Base-by-base conservation (phyloP, 1,140 invertebrate species). In the Drosophila pseudoananassae region DNA sequence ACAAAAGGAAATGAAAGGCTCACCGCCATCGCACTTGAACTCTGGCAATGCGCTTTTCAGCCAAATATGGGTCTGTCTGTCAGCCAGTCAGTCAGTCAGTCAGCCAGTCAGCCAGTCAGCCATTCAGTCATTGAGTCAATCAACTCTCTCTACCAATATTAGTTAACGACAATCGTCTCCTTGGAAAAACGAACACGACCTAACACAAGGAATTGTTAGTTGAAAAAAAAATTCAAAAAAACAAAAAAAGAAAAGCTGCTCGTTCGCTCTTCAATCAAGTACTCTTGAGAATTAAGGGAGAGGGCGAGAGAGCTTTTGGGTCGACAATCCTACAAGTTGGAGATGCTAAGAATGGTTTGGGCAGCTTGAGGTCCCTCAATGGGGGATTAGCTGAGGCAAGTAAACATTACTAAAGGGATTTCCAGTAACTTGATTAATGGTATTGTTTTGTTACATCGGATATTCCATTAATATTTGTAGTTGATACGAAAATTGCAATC, bases 171-270 rank as follows among this genome's bases (percentile, higher is more conserved):
- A 38, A 25, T 49, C 43, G 50, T 40, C 25, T 33, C 33, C 63
- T 56, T 69, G 40, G 27, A 36, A 54, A 47, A 43, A 23, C 57
- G 66, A 78, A 79, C 82, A 43, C 82, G 82, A 87, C 82, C 82
- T 87, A 88, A 82, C 82, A 63, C 83, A 87, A 87, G 65, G 33
- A 55, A 69, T 76, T 69, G 63, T 58, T 68, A 52, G 73, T 76
- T 76, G 25, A 47, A 66, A 61, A 45, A 75, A 87, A 85, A 43
- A 43, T 15, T 14, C 1, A 12, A 40, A 10, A 43, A 43, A 15
- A 15, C 17, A 0, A 43, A 43, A 43, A 15, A 43, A 59, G 45
- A 45, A 75, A 87, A 85, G 66, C 80, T 87, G 57, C 56, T 23
- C 17, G 27, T 23, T 66, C 43, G 43, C 72, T 73, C 55, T 76